These are phyloP conservation scores for Carterocephalus palaemon DNA, from an alignment of 2,888 invertebrate species.

Conservation along the genomic window DNA sequence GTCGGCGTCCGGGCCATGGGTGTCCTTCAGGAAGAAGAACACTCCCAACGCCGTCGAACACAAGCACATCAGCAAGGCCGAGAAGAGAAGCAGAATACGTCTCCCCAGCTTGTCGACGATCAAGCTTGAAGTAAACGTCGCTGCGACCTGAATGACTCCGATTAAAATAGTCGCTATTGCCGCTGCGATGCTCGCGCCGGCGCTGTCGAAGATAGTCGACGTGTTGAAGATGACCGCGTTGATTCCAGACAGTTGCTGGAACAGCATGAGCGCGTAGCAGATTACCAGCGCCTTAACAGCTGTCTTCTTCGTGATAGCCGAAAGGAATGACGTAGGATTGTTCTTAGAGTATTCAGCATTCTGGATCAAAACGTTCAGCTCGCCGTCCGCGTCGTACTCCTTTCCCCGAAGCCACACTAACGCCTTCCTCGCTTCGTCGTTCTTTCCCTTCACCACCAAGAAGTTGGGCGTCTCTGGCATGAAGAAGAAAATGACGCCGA, in stretches of 20 bases:
- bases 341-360: slow-evolving; percentile 73
- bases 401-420: slow-evolving; percentile 86
- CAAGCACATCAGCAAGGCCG: slow-evolving; percentile 84
- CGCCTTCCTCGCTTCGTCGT: slow-evolving; percentile 83
- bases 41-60: slow-evolving; percentile 84
- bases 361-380: slow-evolving; percentile 80
- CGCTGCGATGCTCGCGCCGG: slow-evolving; percentile 79
- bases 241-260: slow-evolving; percentile 92
- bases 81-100: slow-evolving; percentile 84
- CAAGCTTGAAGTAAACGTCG: slow-evolving; percentile 85
- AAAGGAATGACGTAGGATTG: slow-evolving; percentile 75
- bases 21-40: slow-evolving; percentile 80
- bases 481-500: slow-evolving; percentile 84
- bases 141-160: slow-evolving; percentile 89
- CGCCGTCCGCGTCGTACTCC: slow-evolving; percentile 82
- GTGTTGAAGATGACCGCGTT: slow-evolving; percentile 92
- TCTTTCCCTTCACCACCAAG: slow-evolving; percentile 81
- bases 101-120: slow-evolving; percentile 90
- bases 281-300: slow-evolving; percentile 84
- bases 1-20: slow-evolving; percentile 43
- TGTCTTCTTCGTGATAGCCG: slow-evolving; percentile 79
- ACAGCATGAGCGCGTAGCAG: slow-evolving; percentile 89
- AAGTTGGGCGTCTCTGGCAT: slow-evolving; percentile 93
- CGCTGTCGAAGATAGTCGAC: slow-evolving; percentile 83
- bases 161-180: slow-evolving; percentile 86